Evolutionary conservation across 1,140 invertebrate species (phyloP).

Genomic region (Theocolax elegans): DNA sequence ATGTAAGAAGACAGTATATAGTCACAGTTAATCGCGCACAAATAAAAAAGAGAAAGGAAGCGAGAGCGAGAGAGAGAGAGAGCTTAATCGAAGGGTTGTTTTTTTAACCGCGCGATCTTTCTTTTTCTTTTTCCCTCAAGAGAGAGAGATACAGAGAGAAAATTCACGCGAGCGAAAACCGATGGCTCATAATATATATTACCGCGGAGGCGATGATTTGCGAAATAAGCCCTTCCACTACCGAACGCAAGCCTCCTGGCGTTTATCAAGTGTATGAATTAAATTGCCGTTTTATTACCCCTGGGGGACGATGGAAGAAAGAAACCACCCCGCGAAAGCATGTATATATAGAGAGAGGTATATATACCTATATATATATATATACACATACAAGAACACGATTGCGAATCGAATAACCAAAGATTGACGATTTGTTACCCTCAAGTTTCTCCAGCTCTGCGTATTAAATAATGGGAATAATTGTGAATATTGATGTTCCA

Average conservation of each 20-base stretch:
- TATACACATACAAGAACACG: too few species aligned
- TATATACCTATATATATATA: too few species aligned
- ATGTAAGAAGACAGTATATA: too few species aligned
- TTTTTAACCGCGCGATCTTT: background rate
- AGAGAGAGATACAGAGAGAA: too few species aligned
- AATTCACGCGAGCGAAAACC: background rate
- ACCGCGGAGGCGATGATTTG: conserved; percentile 60
- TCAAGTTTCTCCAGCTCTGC: too few species aligned
- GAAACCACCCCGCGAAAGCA: conserved; percentile 27
- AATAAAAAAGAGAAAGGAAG: too few species aligned
- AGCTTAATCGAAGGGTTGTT: conserved; percentile 22
- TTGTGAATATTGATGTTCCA: too few species aligned
- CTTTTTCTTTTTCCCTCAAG: background rate
- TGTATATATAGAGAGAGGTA: too few species aligned
- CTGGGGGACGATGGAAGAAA: conserved; percentile 49
- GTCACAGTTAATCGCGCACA: too few species aligned
- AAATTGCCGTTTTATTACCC: conserved; percentile 69
- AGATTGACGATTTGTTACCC: too few species aligned
- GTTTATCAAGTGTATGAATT: conserved; percentile 68
- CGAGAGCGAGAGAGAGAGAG: background rate
- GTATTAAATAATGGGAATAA: too few species aligned
- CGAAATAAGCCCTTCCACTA: conserved; percentile 61
- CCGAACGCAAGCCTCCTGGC: conserved; percentile 37
- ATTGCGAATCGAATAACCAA: too few species aligned
- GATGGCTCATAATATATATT: conserved; percentile 42